Percentiles rank a stretch among this genome's conserved stretches.
phyloP scores from a whole-genome alignment of 92 coral and sea anemone genomes.

The Palythoa heliodiscus region DNA sequence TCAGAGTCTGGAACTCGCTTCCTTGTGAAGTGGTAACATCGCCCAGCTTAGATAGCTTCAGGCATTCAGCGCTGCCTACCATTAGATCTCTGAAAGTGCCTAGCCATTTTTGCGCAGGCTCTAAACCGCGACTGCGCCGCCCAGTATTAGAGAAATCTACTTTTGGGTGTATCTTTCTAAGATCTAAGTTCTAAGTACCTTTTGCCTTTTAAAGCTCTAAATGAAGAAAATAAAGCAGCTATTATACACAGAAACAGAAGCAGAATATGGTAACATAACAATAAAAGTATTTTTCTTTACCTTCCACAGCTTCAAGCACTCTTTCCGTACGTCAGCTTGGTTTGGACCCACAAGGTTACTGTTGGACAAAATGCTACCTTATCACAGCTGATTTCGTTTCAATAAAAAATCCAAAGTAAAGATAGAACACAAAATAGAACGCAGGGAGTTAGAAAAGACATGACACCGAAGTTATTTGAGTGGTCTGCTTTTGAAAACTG shows the following conservation, averaged over 20 bases:
- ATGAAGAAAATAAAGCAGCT: neutral
- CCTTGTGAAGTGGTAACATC: too few species aligned
- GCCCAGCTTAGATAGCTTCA: too few species aligned
- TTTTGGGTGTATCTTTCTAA: too few species aligned
- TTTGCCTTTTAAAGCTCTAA: too few species aligned
- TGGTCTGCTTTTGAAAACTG: too few species aligned
- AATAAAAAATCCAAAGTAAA: neutral
- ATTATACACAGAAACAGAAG: neutral
- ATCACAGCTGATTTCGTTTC: neutral
- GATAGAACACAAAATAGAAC: neutral
- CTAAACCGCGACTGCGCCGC: too few species aligned
- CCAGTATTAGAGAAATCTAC: too few species aligned
- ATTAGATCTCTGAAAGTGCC: too few species aligned
- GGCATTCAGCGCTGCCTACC: too few species aligned
- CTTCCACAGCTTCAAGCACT: slow-evolving; percentile 84
- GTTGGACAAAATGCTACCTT: slow-evolving; percentile 1
- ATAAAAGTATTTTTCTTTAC: slow-evolving; percentile 38
- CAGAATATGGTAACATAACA: neutral
- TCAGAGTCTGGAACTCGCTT: too few species aligned
- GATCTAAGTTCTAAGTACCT: too few species aligned
- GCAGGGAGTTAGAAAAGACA: neutral
- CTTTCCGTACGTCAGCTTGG: slow-evolving; percentile 79
- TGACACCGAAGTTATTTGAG: neutral
- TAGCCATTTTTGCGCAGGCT: too few species aligned
- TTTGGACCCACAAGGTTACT: slow-evolving; percentile 85